Evolutionary conservation across 2,113 vertebrate genomes (phyloP), one percentile per base, ranked within the genome.

Genomic region (Tychaedon coryphoeus): DNA sequence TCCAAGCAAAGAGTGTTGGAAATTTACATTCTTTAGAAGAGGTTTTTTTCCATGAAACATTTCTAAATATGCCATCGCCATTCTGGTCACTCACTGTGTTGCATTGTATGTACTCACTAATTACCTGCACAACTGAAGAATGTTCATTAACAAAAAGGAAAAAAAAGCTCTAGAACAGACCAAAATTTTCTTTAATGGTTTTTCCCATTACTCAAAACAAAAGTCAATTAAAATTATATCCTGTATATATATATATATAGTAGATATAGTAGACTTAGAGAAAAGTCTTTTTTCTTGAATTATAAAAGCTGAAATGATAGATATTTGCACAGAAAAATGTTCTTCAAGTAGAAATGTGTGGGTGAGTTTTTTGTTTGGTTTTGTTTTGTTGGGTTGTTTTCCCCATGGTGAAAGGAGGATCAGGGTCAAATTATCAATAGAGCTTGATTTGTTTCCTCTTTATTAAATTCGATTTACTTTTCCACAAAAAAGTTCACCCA

Each of bases 31-130:
- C 51, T 74, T 85, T 76, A 79, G 48, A 60, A 88, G 43, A 28
- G 19, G 79, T 96, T 97, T 87, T 13, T 87, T 94, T 86, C 57
- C 34, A 83, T 65, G 77, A 76, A 90, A 84, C 34, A 48, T 76
- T 5, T 50, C 67, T 84, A 88, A 61, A 72, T 78, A 78, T 77
- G 50, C 17, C 0, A 0, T 47, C 11, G 2, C 10, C 17, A 38
- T 29, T n/a, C 29, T 87, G 28, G 50, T 72, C 66, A 91, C 11
- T 84, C 26, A 14, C n/a, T 71, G 23, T 40, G 6, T 29, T 57
- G 25, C 12, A 38, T 42, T 12, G 15, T 65, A 42, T 50, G 88
- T 91, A 60, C 8, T 62, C 22, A 58, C 4, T 74, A 54, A 91
- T 71, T 69, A 78, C 7, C 9, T 82, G 48, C 31, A 34, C 5